Evolutionary conservation across 2,888 invertebrate genomes (phyloP), one percentile per base, ranked within the genome.

Genomic region (Cephus sareptanus): DNA sequence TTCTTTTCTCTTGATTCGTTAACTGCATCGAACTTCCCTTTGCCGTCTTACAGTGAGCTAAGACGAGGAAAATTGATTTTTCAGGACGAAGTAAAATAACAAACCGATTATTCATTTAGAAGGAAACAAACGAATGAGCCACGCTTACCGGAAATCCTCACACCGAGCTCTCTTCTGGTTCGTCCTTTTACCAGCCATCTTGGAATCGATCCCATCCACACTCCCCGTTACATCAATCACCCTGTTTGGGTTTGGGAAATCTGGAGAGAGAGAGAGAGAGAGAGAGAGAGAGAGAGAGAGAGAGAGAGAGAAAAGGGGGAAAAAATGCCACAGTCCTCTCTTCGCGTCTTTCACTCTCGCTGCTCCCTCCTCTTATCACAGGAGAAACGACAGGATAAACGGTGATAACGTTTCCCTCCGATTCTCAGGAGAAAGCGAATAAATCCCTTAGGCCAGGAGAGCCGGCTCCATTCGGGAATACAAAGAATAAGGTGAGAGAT

Each of bases 151-250:
- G 6, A 40, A 40, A 40, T 23, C 23, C 15, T 40, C 23, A 6
- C 40, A 15, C 40, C 23, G 23, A 23, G 23, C 40, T 40, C 40
- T 40, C 15, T 40, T 40, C 40, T 40, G 23, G 40, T 40, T 40
- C 40, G 15, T 15, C 40, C 15, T 23, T 23, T 15, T 40, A 23
- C 40, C 40, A 40, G 23, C 70, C 70, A 70, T 70, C 70, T 33
- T 75, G 76, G 56, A 79, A 81, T 81, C 81, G 81, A 81, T 81
- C 79, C 75, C 4, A 71, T 76, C 77, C 34, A 75, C 74, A 76
- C 37, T 77, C 70, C 74, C 37, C 73, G 40, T 79, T 76, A 77
- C 82, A 83, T 82, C 83, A 83, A 81, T 83, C 83, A 83, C 80
- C 78, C 78, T 74, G 75, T 78, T 79, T 75, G 77, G 40, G 75